phyloP scores from a whole-genome alignment of 2,888 invertebrate genomes.

The Melieria crassipennis region DNA sequence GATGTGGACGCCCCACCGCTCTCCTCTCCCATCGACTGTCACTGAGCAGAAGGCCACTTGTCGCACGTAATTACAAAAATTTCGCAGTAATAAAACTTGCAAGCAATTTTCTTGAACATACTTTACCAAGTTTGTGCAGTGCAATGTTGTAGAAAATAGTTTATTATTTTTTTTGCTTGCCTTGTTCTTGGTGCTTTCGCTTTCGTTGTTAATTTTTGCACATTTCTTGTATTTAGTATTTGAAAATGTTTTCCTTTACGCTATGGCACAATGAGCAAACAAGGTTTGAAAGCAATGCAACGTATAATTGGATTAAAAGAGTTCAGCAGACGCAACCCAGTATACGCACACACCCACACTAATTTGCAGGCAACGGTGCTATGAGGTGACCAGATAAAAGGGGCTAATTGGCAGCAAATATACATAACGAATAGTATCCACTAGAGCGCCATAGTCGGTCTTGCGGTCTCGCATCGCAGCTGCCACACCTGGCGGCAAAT shows the following conservation, averaged over 20 bases:
- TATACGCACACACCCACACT: too few species aligned
- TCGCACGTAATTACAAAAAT: constrained; percentile 12
- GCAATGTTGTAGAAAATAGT: neutral
- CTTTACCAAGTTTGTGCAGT: neutral
- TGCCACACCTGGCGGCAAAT: too few species aligned
- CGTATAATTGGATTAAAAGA: constrained; percentile 18
- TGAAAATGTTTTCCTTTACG: too few species aligned
- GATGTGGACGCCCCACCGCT: neutral
- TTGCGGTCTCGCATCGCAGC: too few species aligned
- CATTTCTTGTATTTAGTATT: too few species aligned
- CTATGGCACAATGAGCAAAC: neutral
- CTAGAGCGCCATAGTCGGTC: too few species aligned
- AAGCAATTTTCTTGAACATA: constrained; percentile 7
- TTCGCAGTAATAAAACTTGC: neutral
- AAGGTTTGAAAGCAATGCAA: constrained; percentile 7
- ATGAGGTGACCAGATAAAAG: too few species aligned
- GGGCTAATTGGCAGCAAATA: too few species aligned
- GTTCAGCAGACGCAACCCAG: neutral
- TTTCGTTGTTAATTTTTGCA: neutral
- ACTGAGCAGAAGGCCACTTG: neutral
- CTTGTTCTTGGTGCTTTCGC: neutral
- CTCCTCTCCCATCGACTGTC: too few species aligned
- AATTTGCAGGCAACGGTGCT: too few species aligned
- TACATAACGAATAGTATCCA: too few species aligned
- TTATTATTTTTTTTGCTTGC: neutral